Percentiles rank a stretch among this genome's conserved stretches.
Evolutionary conservation across 2,113 vertebrate genomes (phyloP).

Genomic region (Osmerus eperlanus): DNA sequence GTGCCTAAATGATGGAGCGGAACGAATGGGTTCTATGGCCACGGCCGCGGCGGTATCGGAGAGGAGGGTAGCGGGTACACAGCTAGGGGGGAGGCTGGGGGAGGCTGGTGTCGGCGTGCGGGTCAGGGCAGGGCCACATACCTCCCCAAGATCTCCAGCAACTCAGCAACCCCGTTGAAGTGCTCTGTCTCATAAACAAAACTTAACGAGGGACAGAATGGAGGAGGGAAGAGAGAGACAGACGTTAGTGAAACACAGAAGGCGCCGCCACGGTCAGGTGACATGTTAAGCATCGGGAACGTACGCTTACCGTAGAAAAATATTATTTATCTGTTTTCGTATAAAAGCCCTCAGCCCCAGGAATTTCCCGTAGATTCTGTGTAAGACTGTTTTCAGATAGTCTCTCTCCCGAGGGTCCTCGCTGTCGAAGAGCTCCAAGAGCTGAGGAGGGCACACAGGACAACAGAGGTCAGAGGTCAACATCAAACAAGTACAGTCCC

Average conservation of each 20-base stretch:
- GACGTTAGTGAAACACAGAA: neutral
- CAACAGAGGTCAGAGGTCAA: neutral
- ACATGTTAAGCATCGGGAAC: neutral
- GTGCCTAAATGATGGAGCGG: conserved; percentile 26
- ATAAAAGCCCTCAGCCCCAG: conserved; percentile 99
- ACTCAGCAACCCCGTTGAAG: conserved; percentile 98
- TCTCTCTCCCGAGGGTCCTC: conserved; percentile 98
- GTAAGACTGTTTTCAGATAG: conserved; percentile 99
- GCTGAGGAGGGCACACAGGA: conserved; percentile 61
- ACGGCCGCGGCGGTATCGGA: no score
- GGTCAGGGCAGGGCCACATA: conserved; percentile 55
- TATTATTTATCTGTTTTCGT: conserved; percentile 99
- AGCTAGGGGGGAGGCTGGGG: no score
- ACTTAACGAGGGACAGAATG: conserved; percentile 66
- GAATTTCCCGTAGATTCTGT: conserved; percentile 99
- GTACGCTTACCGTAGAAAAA: conserved; percentile 98
- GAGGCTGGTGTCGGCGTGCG: neutral
- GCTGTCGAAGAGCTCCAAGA: conserved; percentile 97
- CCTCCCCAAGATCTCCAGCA: conserved; percentile 99
- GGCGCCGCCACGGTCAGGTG: neutral
- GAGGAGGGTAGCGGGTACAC: no score
- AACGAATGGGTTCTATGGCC: no score
- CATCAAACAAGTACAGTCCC: neutral
- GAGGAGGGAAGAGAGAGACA: conserved; percentile 8
- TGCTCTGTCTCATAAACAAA: conserved; percentile 99